Conservation (phyloP, 2,888 invertebrate species). For the Myathropa florea region DNA sequence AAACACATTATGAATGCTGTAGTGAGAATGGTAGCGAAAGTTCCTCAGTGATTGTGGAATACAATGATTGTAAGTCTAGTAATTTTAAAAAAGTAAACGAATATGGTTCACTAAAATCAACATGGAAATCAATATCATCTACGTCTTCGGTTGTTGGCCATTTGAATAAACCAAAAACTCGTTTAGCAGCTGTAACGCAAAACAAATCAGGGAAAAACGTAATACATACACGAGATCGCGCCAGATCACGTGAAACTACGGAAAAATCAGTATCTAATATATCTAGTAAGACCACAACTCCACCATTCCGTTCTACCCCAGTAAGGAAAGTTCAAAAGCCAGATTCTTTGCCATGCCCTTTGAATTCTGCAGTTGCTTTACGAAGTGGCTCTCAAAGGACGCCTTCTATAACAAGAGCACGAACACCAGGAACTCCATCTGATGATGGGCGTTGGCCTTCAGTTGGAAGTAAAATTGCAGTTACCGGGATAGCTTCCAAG, state of each 20-base stretch:
- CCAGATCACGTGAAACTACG: constrained; percentile 84
- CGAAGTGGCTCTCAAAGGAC: constrained; percentile 77
- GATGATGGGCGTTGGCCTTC: constrained; percentile 88
- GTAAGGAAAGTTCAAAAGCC: constrained; percentile 74
- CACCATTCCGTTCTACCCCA: constrained; percentile 73
- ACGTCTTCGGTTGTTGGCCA: constrained; percentile 56
- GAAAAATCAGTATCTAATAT: constrained; percentile 82
- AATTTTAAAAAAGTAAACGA: constrained; percentile 84
- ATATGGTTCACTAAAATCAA: constrained; percentile 36
- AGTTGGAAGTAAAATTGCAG: constrained; percentile 73
- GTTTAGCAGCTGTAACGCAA: constrained; percentile 80
- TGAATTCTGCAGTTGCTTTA: constrained; percentile 77
- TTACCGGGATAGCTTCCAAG: constrained; percentile 65
- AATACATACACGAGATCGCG: constrained; percentile 83
- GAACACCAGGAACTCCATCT: constrained; percentile 84
- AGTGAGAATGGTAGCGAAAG: constrained; percentile 90
- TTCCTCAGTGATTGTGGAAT: constrained; percentile 84
- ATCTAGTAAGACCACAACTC: constrained; percentile 80
- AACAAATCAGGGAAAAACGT: constrained; percentile 82
- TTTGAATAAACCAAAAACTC: constrained; percentile 80
- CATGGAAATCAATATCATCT: constrained; percentile 55
- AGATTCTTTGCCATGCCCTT: constrained; percentile 82
- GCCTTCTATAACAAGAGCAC: constrained; percentile 83
- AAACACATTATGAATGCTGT: constrained; percentile 79
- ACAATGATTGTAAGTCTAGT: constrained; percentile 69